Conservation (phyloP, 35 echinoderm and acorn worm genomes). For the Diadema setosum region DNA sequence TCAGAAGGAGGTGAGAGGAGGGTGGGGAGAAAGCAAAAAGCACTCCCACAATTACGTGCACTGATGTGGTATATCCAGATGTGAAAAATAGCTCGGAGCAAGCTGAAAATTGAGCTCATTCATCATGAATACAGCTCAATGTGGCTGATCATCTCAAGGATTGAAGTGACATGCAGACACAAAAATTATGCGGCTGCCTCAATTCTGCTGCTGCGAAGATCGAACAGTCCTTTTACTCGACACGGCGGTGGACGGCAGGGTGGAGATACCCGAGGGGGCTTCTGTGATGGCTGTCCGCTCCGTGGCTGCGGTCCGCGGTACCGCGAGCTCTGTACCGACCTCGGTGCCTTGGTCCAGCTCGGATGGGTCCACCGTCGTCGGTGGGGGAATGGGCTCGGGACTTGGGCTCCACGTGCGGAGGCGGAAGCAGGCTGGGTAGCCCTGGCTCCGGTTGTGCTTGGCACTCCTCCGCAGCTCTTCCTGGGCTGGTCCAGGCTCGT, state of each 20-base stretch:
- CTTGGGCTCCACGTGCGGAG: constrained; percentile 78
- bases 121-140: too few species aligned
- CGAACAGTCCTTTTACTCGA: background rate
- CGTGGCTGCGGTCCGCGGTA: background rate
- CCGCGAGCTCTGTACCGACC: background rate
- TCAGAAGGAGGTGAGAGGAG: too few species aligned
- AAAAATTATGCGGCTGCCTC: too few species aligned
- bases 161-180: background rate
- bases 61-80: too few species aligned
- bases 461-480: constrained; percentile 49
- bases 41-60: too few species aligned
- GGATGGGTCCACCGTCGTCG: background rate
- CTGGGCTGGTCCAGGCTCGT: constrained; percentile 80
- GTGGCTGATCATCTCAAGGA: too few species aligned
- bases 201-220: background rate
- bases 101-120: too few species aligned
- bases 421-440: constrained; percentile 67
- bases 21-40: too few species aligned
- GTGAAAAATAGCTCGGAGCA: too few species aligned
- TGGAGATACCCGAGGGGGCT: background rate
- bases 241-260: background rate
- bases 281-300: background rate
- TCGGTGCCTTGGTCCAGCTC: background rate
- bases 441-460: constrained; percentile 47
- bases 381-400: constrained; percentile 25